phyloP scores from a whole-genome alignment of 2,113 vertebrate species.

The Baryphthengus martii region DNA sequence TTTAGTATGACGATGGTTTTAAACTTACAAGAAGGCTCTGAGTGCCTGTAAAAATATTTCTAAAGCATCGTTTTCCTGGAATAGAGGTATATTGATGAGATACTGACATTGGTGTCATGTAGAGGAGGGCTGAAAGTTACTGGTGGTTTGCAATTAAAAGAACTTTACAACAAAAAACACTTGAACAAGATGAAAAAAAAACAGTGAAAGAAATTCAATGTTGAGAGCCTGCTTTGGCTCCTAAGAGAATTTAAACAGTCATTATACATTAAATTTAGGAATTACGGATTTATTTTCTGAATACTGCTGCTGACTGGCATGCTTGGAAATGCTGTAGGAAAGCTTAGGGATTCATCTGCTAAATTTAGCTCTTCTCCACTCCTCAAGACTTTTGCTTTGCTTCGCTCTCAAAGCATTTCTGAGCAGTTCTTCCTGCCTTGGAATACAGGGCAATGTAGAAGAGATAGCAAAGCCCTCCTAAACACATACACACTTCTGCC shows the following conservation, averaged over 20 bases:
- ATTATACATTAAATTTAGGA: not conserved
- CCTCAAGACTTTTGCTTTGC: not conserved
- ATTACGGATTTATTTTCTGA: not conserved
- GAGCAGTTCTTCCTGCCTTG: not conserved
- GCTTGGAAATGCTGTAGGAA: not conserved
- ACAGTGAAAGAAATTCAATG: not conserved
- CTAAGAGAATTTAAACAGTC: not conserved
- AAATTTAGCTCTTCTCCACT: not conserved
- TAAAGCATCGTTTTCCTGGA: not conserved
- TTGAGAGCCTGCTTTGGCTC: not conserved
- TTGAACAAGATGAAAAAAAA: not conserved
- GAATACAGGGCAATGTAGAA: not conserved
- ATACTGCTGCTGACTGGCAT: not conserved
- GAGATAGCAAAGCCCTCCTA: not conserved
- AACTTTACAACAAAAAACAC: not conserved
- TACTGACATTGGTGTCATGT: not conserved
- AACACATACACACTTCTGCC: not conserved
- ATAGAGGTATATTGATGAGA: not conserved
- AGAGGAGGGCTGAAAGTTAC: not conserved
- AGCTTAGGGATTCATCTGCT: conserved; percentile 7
- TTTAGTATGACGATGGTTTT: not conserved
- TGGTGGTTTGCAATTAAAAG: not conserved
- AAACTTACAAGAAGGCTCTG: not conserved
- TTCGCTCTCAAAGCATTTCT: not conserved
- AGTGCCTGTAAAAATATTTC: not conserved